Evolutionary conservation across 2,888 invertebrate genomes (phyloP).

Genomic region (Prosapia bicincta): DNA sequence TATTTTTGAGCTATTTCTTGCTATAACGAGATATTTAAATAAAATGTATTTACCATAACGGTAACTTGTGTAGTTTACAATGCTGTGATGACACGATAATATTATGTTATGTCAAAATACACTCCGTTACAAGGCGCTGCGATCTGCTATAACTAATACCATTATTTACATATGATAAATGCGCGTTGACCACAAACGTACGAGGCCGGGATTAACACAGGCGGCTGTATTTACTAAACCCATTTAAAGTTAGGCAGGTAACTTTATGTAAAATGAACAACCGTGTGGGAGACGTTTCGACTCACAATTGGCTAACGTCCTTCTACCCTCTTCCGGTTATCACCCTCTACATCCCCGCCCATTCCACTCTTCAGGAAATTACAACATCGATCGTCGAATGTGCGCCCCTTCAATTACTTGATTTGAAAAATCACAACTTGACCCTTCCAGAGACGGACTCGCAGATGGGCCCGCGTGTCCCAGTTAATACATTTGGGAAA

Average conservation of each 20-base stretch:
- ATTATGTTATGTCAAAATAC: too few relatives aligned
- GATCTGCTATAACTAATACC: background rate
- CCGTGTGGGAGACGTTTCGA: background rate
- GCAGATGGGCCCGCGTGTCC: background rate
- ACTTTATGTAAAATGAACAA: background rate
- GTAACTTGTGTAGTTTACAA: too few relatives aligned
- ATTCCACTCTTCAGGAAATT: background rate
- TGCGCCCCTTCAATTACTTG: background rate
- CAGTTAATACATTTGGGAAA: background rate
- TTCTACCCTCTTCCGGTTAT: background rate
- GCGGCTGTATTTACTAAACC: background rate
- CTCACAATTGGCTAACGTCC: background rate
- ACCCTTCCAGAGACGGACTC: background rate
- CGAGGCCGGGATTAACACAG: background rate
- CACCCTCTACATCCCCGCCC: background rate
- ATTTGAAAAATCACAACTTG: constrained; percentile 2
- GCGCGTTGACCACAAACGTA: background rate
- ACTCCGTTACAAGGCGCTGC: background rate
- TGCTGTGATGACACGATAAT: too few relatives aligned
- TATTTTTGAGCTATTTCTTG: too few relatives aligned
- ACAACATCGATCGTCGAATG: constrained; percentile 2
- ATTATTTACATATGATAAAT: background rate
- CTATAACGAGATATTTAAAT: too few relatives aligned
- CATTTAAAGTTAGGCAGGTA: background rate
- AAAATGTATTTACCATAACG: too few relatives aligned